These are phyloP conservation scores for Papilio protenor DNA, from an alignment of 2,888 invertebrate species.

Conservation along the genomic window DNA sequence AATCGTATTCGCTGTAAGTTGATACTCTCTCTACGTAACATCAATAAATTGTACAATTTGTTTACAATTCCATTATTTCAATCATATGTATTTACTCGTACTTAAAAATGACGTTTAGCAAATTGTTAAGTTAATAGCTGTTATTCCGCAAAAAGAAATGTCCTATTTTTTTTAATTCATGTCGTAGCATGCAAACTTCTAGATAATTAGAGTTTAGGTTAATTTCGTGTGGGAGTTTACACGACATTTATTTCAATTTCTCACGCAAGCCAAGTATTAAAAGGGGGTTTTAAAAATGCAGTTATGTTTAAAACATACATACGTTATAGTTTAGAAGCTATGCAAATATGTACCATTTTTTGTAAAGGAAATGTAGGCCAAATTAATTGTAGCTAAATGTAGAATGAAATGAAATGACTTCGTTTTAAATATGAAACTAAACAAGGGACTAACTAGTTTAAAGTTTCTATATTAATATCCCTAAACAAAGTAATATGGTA, in stretches of 20 bases:
- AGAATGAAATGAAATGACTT: not conserved
- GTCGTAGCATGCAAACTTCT: not conserved
- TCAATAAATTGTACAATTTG: too few relatives aligned
- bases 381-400: not conserved
- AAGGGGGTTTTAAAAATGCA: not conserved
- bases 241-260: not conserved
- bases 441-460: too few relatives aligned
- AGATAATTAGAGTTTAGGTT: not conserved
- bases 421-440: too few relatives aligned
- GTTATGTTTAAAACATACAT: not conserved
- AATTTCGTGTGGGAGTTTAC: not conserved
- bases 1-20: slow-evolving; percentile 19
- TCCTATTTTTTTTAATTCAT: not conserved
- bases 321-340: too few relatives aligned
- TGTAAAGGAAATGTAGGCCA: not conserved
- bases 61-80: too few relatives aligned
- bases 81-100: too few relatives aligned
- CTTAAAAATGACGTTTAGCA: too few relatives aligned
- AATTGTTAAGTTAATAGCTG: too few relatives aligned
- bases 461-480: not conserved
- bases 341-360: not conserved
- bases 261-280: not conserved
- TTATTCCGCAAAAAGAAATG: too few relatives aligned
- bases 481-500: not conserved
- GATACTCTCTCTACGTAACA: too few relatives aligned